These are phyloP conservation scores for Etia nguti DNA, from an alignment of 2,113 vertebrate genomes.

Conservation along the genomic window DNA sequence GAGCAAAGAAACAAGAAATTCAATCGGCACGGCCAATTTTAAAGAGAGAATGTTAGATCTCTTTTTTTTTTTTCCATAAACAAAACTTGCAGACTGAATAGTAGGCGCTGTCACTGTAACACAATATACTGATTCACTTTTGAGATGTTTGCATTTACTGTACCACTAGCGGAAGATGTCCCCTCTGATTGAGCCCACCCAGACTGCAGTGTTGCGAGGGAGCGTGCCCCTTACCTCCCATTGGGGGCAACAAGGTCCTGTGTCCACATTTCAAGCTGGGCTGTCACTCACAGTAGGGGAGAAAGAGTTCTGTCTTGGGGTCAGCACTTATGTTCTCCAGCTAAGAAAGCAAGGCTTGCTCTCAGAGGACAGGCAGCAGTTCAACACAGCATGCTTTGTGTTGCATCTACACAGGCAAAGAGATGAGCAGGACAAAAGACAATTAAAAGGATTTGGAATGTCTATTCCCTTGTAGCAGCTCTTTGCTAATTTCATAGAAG, in stretches of 20 bases:
- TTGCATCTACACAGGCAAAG: constrained; percentile 44
- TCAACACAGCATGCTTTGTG: constrained; percentile 71
- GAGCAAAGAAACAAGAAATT: constrained; percentile 75
- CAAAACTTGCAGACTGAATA: constrained; percentile 31
- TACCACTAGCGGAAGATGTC: constrained; percentile 64
- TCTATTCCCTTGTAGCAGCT: not conserved
- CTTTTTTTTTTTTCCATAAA: constrained; percentile 14
- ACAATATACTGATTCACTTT: constrained; percentile 51
- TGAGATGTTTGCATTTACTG: constrained; percentile 69
- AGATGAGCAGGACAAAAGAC: constrained; percentile 33
- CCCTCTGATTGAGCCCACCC: constrained; percentile 71
- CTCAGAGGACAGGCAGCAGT: constrained; percentile 55
- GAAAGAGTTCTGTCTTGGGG: constrained; percentile 71
- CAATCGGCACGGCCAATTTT: constrained; percentile 56
- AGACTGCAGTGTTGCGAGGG: constrained; percentile 65
- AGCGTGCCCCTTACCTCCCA: constrained; percentile 66
- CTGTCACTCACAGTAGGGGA: constrained; percentile 74
- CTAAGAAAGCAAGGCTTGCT: constrained; percentile 78
- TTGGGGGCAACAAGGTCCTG: constrained; percentile 67
- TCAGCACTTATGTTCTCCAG: constrained; percentile 80
- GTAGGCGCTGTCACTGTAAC: constrained; percentile 49
- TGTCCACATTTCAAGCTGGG: constrained; percentile 66
- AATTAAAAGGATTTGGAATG: not conserved
- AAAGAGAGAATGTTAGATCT: constrained; percentile 10
- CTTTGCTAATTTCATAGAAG: not conserved